Evolutionary conservation across 2,797 vertebrate genomes (phyloP).

Genomic region (Esox lucius): DNA sequence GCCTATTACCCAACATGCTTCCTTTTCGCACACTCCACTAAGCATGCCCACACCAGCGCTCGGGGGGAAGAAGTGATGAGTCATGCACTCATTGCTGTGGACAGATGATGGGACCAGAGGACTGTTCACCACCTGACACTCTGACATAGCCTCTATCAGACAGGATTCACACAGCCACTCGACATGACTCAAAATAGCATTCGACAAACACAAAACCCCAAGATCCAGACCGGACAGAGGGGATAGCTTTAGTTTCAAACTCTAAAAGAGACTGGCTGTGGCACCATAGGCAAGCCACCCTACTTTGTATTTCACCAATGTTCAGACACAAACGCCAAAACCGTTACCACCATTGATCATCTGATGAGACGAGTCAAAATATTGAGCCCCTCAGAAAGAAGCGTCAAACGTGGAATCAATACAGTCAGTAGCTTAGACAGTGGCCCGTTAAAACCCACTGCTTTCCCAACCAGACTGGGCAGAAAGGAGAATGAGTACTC

Average conservation of each 20-base stretch:
- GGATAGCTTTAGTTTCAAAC: background rate
- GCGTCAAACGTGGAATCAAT: background rate
- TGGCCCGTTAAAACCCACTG: background rate
- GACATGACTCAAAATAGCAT: background rate
- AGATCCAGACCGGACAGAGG: background rate
- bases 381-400: background rate
- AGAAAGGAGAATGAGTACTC: background rate
- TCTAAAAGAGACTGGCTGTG: background rate
- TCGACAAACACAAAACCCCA: background rate
- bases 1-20: slow-evolving; percentile 10
- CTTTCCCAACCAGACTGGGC: background rate
- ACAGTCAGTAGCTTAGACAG: background rate
- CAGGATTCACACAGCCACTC: slow-evolving; percentile 7
- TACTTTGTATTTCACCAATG: background rate
- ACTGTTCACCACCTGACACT: slow-evolving; percentile 2
- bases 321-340: slow-evolving; percentile 6
- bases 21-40: background rate
- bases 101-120: slow-evolving; percentile 2
- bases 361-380: background rate
- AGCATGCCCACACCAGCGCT: background rate
- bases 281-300: background rate
- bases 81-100: background rate
- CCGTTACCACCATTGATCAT: background rate
- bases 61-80: slow-evolving; percentile 8
- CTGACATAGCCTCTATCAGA: background rate